Evolutionary conservation across 53 echinoderm and acorn worm species (phyloP), one percentile per base, ranked within the genome.

Genomic region (Echinometra lucunter): DNA sequence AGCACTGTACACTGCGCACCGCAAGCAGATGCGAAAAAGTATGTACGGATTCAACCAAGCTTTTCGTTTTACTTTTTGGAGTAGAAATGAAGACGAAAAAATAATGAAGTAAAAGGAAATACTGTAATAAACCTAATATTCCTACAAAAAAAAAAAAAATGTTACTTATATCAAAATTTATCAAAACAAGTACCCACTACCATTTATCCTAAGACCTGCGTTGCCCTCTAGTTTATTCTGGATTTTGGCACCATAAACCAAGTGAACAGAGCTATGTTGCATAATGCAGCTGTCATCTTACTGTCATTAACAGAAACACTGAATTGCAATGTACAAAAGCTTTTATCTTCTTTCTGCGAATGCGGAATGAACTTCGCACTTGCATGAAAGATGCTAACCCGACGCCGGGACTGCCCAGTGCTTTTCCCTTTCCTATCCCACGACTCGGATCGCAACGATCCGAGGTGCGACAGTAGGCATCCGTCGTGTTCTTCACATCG

Each of bases 51-150:
- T 78, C 78, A 78, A 40, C 78, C 5, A 23, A 78, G 78, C 35
- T 78, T 37, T 9, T 78, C 21, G 10, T 78, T 8, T 40, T 40
- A 34, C 1, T 78, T 55, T 32, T 45, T n/a, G n/a, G n/a, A 90
- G 63, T 63, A 90, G 58, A 90, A 90, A 90, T 66, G 63, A 90
- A 90, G 66, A 60, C 32, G 58, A 58, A 90, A 55, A 88, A 88
- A 88, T n/a, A 87, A 55, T 28, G 28, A 88, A 88, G 37, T n/a
- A 9, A 88, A 88, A 37, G 88, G 23, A 47, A 88, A 88, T 88
- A 32, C 27, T 88, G 55, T 56, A 55, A 78, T 78, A 69, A 69
- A 78, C 78, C 78, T 78, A 78, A 40, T 42, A 4, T 83, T 49
- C 30, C 88, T 56, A 88, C 88, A n/a, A n/a, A n/a, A n/a, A n/a